Evolutionary conservation across 1,140 invertebrate species (phyloP).

Genomic region (Goniozus legneri): DNA sequence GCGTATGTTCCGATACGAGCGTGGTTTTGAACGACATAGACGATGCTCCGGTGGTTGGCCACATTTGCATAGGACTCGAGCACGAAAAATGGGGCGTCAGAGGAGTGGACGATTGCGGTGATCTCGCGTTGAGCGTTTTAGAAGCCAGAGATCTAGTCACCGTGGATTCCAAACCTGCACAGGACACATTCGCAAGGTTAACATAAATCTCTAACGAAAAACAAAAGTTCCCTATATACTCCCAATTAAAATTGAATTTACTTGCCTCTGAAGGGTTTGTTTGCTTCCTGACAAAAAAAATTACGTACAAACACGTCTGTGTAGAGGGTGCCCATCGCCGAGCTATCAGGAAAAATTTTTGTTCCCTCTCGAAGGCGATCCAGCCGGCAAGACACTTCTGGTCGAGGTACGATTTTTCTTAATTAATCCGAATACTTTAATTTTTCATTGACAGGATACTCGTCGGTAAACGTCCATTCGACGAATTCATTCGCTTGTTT

Average conservation of each 20-base stretch:
- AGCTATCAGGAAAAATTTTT: slow-evolving; percentile 74
- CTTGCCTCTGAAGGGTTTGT: slow-evolving; percentile 56
- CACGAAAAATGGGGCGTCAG: slow-evolving; percentile 63
- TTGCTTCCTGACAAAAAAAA: slow-evolving; percentile 69
- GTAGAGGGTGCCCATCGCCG: slow-evolving; percentile 64
- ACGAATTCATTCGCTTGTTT: not conserved
- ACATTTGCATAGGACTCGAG: slow-evolving; percentile 74
- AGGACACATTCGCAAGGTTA: slow-evolving; percentile 69
- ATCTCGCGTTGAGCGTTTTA: slow-evolving; percentile 70
- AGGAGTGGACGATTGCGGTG: slow-evolving; percentile 62
- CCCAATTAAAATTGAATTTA: not conserved
- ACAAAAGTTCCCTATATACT: not conserved
- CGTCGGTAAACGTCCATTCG: no score
- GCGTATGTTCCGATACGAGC: slow-evolving; percentile 78
- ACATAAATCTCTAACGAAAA: not conserved
- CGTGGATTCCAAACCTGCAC: slow-evolving; percentile 59
- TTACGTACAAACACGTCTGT: slow-evolving; percentile 73
- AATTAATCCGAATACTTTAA: not conserved
- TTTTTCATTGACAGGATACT: slow-evolving; percentile 1
- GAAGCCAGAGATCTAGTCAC: slow-evolving; percentile 72
- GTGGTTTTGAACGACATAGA: slow-evolving; percentile 69
- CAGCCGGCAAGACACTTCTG: slow-evolving; percentile 38
- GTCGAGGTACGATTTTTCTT: slow-evolving; percentile 35
- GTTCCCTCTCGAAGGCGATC: slow-evolving; percentile 60
- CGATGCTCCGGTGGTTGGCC: slow-evolving; percentile 66